phyloP scores from a whole-genome alignment of 2,797 vertebrate genomes.

The Brotula barbata region DNA sequence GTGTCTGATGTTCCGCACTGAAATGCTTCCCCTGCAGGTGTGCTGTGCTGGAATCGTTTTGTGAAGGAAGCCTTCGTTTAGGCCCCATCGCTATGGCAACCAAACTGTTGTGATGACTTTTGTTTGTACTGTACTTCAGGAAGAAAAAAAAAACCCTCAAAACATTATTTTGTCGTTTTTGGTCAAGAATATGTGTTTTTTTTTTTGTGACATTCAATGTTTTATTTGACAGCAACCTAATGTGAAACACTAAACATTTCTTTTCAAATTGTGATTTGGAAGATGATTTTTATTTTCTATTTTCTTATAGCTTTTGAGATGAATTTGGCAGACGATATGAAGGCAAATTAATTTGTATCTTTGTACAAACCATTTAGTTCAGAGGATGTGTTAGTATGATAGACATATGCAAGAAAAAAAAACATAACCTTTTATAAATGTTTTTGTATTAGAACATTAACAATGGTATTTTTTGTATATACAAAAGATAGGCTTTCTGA shows the following conservation, averaged over 20 bases:
- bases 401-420: conserved; percentile 85
- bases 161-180: conserved; percentile 33
- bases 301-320: conserved; percentile 65
- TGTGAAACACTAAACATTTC: conserved; percentile 56
- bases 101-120: conserved; percentile 43
- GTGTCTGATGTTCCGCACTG: conserved; percentile 70
- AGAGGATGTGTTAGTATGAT: conserved; percentile 92
- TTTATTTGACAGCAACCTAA: conserved; percentile 59
- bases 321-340: conserved; percentile 78
- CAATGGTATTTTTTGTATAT: conserved; percentile 99
- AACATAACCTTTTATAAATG: conserved; percentile 96
- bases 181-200: conserved; percentile 31
- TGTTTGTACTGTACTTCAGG: conserved; percentile 35
- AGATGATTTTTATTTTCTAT: conserved; percentile 44
- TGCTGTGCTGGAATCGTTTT: conserved; percentile 44
- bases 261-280: conserved; percentile 66
- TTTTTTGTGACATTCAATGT: conserved; percentile 34
- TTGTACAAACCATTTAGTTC: conserved; percentile 89
- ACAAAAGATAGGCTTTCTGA: conserved; percentile 96
- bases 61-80: conserved; percentile 59
- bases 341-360: conserved; percentile 89
- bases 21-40: conserved; percentile 48
- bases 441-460: conserved; percentile 99
- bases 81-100: conserved; percentile 35
- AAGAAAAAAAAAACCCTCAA: conserved; percentile 33